Conservation (phyloP, 2,797 vertebrate species). For the Ctenopoma kingsleyae region DNA sequence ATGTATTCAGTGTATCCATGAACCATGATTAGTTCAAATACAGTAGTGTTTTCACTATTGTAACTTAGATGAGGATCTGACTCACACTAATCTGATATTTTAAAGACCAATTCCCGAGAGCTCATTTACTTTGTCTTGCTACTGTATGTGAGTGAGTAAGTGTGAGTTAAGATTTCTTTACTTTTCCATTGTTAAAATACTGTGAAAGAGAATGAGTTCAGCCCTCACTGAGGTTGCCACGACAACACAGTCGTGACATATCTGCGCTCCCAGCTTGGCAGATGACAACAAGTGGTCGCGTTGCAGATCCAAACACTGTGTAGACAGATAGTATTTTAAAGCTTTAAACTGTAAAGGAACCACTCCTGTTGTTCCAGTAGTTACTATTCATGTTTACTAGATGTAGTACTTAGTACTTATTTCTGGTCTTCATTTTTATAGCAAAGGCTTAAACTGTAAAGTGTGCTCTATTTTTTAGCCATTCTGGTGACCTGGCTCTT, state of each 20-base stretch:
- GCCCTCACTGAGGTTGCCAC: conserved; percentile 61
- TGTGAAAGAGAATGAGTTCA: conserved; percentile 40
- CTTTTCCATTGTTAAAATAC: conserved; percentile 50
- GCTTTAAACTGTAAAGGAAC: not conserved
- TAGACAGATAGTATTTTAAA: not conserved
- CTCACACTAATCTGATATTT: too few relatives aligned
- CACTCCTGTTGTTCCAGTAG: not conserved
- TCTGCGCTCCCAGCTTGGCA: conserved; percentile 42
- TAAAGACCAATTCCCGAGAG: too few relatives aligned
- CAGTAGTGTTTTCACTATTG: too few relatives aligned
- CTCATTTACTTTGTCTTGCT: not conserved
- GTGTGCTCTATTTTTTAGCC: not conserved
- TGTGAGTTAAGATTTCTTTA: conserved; percentile 10
- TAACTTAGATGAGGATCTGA: too few relatives aligned
- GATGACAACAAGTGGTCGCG: conserved; percentile 25
- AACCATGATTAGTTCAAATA: too few relatives aligned
- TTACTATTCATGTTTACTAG: not conserved
- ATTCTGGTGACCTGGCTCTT: not conserved
- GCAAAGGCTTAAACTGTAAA: not conserved
- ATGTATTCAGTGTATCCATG: too few relatives aligned
- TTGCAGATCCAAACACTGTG: conserved; percentile 4
- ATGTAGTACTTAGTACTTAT: not conserved
- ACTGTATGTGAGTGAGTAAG: not conserved
- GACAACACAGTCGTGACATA: conserved; percentile 73
- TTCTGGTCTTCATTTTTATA: not conserved